Conservation (phyloP, 2,888 invertebrate species). For the Neoitamus cyanurus region DNA sequence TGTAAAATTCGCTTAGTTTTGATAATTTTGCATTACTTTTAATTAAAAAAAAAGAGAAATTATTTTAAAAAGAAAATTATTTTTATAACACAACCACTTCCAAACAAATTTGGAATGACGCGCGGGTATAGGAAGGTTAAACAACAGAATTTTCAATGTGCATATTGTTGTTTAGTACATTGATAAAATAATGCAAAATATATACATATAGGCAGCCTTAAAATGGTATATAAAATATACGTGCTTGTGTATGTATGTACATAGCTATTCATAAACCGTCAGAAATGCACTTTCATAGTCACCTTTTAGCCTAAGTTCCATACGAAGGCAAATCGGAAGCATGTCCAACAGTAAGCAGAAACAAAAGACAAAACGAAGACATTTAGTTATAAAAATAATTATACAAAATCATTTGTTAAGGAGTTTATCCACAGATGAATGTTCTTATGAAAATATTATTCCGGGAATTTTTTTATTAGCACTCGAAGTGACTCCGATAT, state of each 20-base stretch:
- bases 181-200: not conserved
- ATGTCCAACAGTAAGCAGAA: constrained; percentile 1
- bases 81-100: too few species aligned
- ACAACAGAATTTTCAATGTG: too few species aligned
- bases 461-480: not conserved
- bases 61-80: too few species aligned
- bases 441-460: not conserved
- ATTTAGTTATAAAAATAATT: not conserved
- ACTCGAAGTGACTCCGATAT: not conserved
- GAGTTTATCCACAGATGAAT: not conserved
- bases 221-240: not conserved
- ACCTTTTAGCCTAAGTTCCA: constrained; percentile 43
- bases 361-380: not conserved
- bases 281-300: not conserved
- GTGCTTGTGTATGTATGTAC: not conserved
- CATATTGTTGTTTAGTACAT: too few species aligned
- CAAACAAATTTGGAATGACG: too few species aligned
- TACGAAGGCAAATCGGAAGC: not conserved
- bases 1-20: too few species aligned
- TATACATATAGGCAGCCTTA: not conserved
- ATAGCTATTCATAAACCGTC: not conserved
- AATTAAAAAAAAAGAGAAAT: too few species aligned
- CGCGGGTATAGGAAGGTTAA: too few species aligned
- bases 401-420: not conserved
- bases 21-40: too few species aligned